A percentile compares a stretch with the other conserved stretches of the same genome.
Conservation (phyloP, 2,888 invertebrate genomes). For the Drosophila hamatofila region DNA sequence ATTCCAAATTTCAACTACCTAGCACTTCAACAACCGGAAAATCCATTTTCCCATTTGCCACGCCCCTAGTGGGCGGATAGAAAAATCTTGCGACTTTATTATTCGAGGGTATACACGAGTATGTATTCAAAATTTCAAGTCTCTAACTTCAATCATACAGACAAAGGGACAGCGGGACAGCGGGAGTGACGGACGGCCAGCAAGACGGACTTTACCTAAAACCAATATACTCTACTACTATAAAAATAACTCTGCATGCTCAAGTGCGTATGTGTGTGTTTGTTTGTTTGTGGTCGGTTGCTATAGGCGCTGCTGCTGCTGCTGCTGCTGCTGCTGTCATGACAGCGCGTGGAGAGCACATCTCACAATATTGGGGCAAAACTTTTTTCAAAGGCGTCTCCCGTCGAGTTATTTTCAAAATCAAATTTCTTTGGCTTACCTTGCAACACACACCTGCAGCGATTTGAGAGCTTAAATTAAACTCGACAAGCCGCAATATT, state of each 20-base stretch:
- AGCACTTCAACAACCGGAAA: too few relatives aligned
- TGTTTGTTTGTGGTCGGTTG: constrained; percentile 17
- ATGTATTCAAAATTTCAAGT: too few relatives aligned
- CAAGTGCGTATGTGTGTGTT: not conserved
- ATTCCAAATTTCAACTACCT: too few relatives aligned
- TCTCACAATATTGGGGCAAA: constrained; percentile 15
- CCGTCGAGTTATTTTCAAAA: constrained; percentile 54
- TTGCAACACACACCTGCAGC: constrained; percentile 20
- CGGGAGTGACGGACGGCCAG: too few relatives aligned
- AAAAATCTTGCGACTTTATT: too few relatives aligned
- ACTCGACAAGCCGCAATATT: constrained; percentile 41
- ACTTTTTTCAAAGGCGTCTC: constrained; percentile 44
- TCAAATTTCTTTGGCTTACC: constrained; percentile 50
- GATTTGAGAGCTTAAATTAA: constrained; percentile 49
- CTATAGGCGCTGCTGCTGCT: constrained; percentile 23
- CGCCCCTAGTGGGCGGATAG: too few relatives aligned
- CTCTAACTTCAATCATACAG: too few relatives aligned
- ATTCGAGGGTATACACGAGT: too few relatives aligned
- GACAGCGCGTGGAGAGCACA: constrained; percentile 28
- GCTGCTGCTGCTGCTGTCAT: constrained; percentile 42
- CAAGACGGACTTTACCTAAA: too few relatives aligned
- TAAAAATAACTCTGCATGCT: constrained; percentile 45
- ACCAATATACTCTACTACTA: too few relatives aligned
- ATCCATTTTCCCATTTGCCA: too few relatives aligned
- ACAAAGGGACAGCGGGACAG: too few relatives aligned